Conservation (phyloP, 23 tunicate species). For the Styela plicata region DNA sequence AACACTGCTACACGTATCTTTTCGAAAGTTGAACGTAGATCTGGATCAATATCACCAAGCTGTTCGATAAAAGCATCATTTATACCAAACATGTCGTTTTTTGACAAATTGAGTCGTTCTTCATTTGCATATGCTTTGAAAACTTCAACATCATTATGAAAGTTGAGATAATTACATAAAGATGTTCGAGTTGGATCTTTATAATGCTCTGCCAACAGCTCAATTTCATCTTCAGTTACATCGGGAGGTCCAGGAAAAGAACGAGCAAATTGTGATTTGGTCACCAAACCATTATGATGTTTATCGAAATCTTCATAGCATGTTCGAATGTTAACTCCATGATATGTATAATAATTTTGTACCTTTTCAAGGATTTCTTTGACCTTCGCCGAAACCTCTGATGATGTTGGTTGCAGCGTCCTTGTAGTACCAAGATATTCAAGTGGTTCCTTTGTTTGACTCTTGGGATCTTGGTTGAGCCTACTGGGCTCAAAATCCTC, state of each 20-base stretch:
- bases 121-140: constrained; percentile 28
- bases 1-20: constrained; percentile 71
- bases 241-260: constrained; percentile 87
- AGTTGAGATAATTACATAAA: constrained; percentile 83
- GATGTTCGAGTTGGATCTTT: constrained; percentile 71
- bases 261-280: constrained; percentile 70
- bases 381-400: constrained; percentile 38
- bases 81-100: not conserved
- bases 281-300: constrained; percentile 84
- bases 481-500: constrained; percentile 62
- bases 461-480: constrained; percentile 45
- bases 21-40: constrained; percentile 58
- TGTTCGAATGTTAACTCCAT: constrained; percentile 66
- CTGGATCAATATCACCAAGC: constrained; percentile 45
- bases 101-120: constrained; percentile 36
- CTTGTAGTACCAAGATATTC: constrained; percentile 83
- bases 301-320: constrained; percentile 85
- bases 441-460: constrained; percentile 31
- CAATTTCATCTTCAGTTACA: constrained; percentile 55
- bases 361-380: constrained; percentile 49
- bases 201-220: constrained; percentile 63
- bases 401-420: constrained; percentile 40
- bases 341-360: constrained; percentile 76
- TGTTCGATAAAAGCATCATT: constrained; percentile 1
- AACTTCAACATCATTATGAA: constrained; percentile 76